Evolutionary conservation across 2,888 invertebrate species (phyloP).

Genomic region (Ephialtes manifestator): DNA sequence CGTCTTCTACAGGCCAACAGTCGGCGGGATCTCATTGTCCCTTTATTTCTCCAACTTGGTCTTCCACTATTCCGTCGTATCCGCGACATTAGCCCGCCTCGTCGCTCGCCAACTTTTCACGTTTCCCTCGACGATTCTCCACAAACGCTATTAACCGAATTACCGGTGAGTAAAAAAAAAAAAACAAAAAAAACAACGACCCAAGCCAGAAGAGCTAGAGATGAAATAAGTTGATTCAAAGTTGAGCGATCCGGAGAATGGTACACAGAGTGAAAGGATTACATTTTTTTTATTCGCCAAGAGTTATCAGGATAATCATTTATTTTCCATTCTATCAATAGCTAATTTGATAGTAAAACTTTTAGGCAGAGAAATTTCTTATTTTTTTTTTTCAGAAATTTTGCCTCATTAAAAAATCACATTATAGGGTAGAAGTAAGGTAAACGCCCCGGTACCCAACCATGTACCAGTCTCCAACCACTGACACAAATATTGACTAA

Average conservation of each 20-base stretch:
- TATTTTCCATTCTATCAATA: not conserved
- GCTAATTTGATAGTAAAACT: too few species aligned
- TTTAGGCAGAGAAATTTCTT: too few species aligned
- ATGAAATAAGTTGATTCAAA: conserved; percentile 22
- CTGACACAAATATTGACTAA: too few species aligned
- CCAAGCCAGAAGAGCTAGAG: not conserved
- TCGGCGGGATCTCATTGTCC: conserved; percentile 42
- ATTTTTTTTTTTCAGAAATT: too few species aligned
- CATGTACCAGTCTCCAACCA: too few species aligned
- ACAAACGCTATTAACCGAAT: conserved; percentile 47
- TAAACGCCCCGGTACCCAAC: too few species aligned
- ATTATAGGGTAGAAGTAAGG: too few species aligned
- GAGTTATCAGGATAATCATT: not conserved
- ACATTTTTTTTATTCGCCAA: conserved; percentile 4
- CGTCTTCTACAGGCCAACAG: conserved; percentile 24
- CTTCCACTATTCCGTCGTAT: conserved; percentile 1
- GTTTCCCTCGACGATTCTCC: conserved; percentile 50
- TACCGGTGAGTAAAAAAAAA: conserved; percentile 29
- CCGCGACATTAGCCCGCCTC: conserved; percentile 39
- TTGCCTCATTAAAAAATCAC: too few species aligned
- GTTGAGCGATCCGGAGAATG: not conserved
- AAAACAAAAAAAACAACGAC: not conserved
- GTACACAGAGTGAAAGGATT: not conserved
- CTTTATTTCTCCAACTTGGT: conserved; percentile 47
- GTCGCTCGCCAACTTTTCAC: conserved; percentile 39